Evolutionary conservation across 2,113 vertebrate genomes (phyloP).

Genomic region (Phylloscopus trochilus): DNA sequence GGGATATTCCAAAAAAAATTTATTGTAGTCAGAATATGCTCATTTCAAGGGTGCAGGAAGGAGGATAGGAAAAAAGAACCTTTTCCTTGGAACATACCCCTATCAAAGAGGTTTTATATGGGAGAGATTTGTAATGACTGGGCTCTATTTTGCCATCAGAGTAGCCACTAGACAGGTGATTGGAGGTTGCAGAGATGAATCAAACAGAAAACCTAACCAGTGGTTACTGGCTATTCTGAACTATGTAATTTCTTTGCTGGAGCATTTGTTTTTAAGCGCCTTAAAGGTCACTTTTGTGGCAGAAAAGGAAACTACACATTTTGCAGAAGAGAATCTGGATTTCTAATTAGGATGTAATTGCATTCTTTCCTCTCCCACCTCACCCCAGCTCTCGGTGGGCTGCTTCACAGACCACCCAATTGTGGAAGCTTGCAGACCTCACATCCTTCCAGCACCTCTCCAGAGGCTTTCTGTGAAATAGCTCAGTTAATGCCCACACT

Average conservation of each 20-base stretch:
- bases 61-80: neutral
- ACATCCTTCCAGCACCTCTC: neutral
- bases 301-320: conserved; percentile 38
- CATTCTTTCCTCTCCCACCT: conserved; percentile 45
- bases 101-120: neutral
- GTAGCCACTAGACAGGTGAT: neutral
- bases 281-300: neutral
- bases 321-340: conserved; percentile 39
- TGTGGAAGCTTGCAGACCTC: neutral
- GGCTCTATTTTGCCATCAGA: neutral
- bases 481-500: neutral
- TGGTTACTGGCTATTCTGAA: neutral
- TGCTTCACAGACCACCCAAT: conserved; percentile 44
- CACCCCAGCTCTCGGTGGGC: neutral
- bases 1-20: neutral
- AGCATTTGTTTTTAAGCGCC: neutral
- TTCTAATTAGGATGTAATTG: conserved; percentile 57
- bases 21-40: neutral
- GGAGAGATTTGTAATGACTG: neutral
- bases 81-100: neutral
- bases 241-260: neutral
- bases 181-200: neutral
- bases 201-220: neutral
- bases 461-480: neutral
- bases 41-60: neutral